Evolutionary conservation across 64 coral and sea anemone genomes (phyloP), one percentile per base, ranked within the genome.

Genomic region (Stichodactyla mertensii): DNA sequence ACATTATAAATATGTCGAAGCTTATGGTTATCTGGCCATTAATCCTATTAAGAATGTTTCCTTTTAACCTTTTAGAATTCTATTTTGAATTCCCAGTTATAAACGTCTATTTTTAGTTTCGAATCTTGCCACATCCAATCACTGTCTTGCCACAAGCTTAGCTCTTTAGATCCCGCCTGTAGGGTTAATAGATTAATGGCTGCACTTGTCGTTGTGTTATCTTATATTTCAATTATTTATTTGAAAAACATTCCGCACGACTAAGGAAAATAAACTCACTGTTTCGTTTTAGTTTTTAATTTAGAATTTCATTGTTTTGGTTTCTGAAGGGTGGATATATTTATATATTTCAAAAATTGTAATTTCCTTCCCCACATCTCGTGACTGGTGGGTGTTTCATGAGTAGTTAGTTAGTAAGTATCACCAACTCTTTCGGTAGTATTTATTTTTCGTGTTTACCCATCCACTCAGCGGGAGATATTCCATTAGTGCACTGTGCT

Each of bases 371-470:
- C 1, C 36, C 36, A 45, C 36, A 45, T 45, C 36, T 45, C 36
- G 36, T 45, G 36, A 45, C 36, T 45, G 36, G 36, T 45, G 36
- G 36, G 36, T 45, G 36, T 45, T 45, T 45, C 36, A 45, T 45
- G 36, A 45, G 1, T 45, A 45, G 36, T 58, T 0, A 58, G 56
- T 58, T 9, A 58, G 56, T 58, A 5, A 58, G 56, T 15, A 15
- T 11, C 9, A 58, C 56, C 67, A 11, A 11, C 67, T 71, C 18
- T 71, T 27, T 27, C 10, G 10, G 19, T 20, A 71, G 31, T 80
- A 55, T 81, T 81, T 81, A 55, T 54, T 19, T 81, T 53, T 81
- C 52, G 51, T 81, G 78, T 81, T 81, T 81, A 81, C 53, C 51
- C 20, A 13, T 81, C 78, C 78, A 81, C 78, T 53, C 78, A 55